These are phyloP conservation scores for Cephus sareptanus DNA, from an alignment of 2,888 invertebrate genomes.

Conservation along the genomic window DNA sequence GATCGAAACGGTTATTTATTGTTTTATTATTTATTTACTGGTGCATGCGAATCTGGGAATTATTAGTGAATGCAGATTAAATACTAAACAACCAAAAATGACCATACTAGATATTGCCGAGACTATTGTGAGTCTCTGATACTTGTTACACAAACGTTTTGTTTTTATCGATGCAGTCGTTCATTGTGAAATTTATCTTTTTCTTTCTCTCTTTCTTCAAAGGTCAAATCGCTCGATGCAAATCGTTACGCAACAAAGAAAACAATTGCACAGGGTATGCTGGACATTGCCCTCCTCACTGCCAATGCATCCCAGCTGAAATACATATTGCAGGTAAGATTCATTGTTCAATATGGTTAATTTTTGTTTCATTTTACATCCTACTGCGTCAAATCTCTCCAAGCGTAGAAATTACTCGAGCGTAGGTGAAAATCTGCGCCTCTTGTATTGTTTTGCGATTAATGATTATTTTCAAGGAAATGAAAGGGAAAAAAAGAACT, in stretches of 20 bases:
- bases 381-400: background rate
- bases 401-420: background rate
- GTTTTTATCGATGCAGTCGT: background rate
- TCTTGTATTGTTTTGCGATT: background rate
- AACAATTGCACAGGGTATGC: conserved; percentile 91
- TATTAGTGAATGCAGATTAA: background rate
- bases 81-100: background rate
- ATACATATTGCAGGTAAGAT: conserved; percentile 77
- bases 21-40: background rate
- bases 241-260: conserved; percentile 94
- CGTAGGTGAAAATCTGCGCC: background rate
- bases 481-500: background rate
- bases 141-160: background rate
- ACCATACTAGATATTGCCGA: conserved; percentile 1
- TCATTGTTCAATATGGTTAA: background rate
- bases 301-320: conserved; percentile 91
- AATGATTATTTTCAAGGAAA: conserved; percentile 6
- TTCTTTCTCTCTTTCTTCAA: background rate
- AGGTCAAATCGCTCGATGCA: conserved; percentile 78
- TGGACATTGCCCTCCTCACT: conserved; percentile 87
- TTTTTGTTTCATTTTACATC: background rate
- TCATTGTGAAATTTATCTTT: background rate
- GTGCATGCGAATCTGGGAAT: background rate
- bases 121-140: background rate
- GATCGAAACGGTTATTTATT: background rate